Evolutionary conservation across 2,888 invertebrate species (phyloP).

Genomic region (Agapostemon virescens): DNA sequence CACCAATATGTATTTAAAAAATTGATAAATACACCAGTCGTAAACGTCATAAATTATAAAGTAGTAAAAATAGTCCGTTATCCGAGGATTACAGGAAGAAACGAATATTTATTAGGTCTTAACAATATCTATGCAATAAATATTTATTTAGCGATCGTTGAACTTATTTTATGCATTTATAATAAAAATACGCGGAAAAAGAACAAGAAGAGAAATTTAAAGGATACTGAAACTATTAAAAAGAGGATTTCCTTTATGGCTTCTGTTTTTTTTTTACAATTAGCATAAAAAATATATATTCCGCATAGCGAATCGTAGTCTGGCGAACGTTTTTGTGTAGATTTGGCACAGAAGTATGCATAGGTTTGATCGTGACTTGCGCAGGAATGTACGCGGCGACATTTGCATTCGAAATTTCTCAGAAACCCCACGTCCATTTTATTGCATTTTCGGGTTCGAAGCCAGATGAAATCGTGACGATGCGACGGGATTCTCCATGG

Average conservation of each 20-base stretch:
- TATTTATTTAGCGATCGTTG: background rate
- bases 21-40: too few relatives aligned
- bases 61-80: too few relatives aligned
- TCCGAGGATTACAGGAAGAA: too few relatives aligned
- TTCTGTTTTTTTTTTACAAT: background rate
- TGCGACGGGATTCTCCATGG: background rate
- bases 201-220: too few relatives aligned
- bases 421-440: background rate
- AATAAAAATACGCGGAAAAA: too few relatives aligned
- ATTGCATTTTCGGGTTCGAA: constrained; percentile 10
- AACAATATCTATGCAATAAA: background rate
- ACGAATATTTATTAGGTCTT: too few relatives aligned
- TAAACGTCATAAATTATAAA: too few relatives aligned
- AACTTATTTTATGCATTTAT: background rate
- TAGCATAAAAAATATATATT: background rate
- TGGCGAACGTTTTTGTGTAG: background rate
- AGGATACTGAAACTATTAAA: too few relatives aligned
- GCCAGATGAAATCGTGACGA: background rate
- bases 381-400: background rate
- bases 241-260: too few relatives aligned
- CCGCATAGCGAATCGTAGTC: too few relatives aligned
- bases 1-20: too few relatives aligned
- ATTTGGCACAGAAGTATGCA: background rate
- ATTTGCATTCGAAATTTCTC: background rate
- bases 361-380: background rate